Base-by-base conservation (phyloP, 2,797 vertebrate genomes). In the Ficedula albicollis region DNA sequence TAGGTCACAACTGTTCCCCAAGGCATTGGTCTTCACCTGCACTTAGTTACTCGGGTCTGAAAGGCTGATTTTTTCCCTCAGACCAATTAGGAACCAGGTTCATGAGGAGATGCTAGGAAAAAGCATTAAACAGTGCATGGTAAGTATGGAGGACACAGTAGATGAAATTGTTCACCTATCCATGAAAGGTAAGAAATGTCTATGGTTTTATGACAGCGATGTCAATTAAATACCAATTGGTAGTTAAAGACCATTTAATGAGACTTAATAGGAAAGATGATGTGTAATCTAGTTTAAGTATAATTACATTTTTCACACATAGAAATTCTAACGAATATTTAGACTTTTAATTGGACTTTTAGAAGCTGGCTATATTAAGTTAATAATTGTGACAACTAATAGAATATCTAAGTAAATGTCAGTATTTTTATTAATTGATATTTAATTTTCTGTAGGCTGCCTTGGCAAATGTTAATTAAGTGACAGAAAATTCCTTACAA, bases 301-400 rank as follows among this genome's bases (percentile, higher is more conserved):
- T 96, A 97, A 95, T 95, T 95, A 97, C 75, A 95, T 98, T 97
- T 97, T 97, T 93, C 67, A 90, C 79, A 93, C 83, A 92, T 96
- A 96, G 97, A 98, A 97, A 97, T 95, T 95, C 54, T 96, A 97
- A 96, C 0, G 8, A 97, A 97, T 97, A 97, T 97, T 98, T 95
- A 96, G 95, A 54, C 83, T 97, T 92, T 96, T 98, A 98, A 98
- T 96, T 98, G 96, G 94, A 95, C 97, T 97, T 98, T 97, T 90
- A 94, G 95, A 97, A 96, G 80, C 89, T 85, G 68, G 52, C 46
- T 96, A 97, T 84, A 96, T 88, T 48, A 20, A 97, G 94, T 97
- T 98, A 97, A 97, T 97, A 97, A 97, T 95, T 97, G 78, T 97
- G 97, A 97, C 94, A 98, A 97, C 90, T 97, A 97, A 97, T 96